Conservation (phyloP, 2,113 vertebrate species). For the Myotis yumanensis region DNA sequence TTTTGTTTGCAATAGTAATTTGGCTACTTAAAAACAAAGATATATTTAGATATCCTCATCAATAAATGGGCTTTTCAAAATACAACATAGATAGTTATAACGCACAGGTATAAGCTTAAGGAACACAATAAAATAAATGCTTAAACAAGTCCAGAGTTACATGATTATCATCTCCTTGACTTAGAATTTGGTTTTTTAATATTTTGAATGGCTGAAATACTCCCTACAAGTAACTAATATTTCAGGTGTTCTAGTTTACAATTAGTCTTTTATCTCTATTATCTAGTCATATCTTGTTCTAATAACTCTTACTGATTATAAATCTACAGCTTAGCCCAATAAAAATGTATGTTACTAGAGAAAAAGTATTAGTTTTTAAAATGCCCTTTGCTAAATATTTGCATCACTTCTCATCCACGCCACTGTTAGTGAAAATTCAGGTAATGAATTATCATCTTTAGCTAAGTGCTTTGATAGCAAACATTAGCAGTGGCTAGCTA, state of each 20-base stretch:
- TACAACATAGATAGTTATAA: conserved; percentile 5
- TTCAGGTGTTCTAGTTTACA: conserved; percentile 43
- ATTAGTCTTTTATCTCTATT: conserved; percentile 43
- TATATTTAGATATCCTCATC: conserved; percentile 38
- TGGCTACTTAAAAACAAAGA: conserved; percentile 50
- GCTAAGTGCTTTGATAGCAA: background rate
- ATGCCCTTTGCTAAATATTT: conserved; percentile 1
- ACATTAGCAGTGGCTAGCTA: conserved; percentile 25
- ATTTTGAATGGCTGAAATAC: conserved; percentile 42
- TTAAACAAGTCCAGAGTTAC: conserved; percentile 34
- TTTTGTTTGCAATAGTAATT: conserved; percentile 37
- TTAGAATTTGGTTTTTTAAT: conserved; percentile 7
- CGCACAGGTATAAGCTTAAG: background rate
- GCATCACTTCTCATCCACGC: background rate
- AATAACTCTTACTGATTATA: conserved; percentile 42
- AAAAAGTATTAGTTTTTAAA: conserved; percentile 45
- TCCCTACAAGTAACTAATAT: background rate
- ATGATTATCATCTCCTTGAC: background rate
- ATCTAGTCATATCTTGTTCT: background rate
- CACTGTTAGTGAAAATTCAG: conserved; percentile 38
- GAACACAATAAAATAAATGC: conserved; percentile 42
- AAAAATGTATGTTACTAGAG: conserved; percentile 16
- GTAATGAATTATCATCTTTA: conserved; percentile 37
- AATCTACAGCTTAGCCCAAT: conserved; percentile 23
- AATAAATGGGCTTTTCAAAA: conserved; percentile 56